Evolutionary conservation across 2,888 invertebrate species (phyloP), one percentile per base, ranked within the genome.

Genomic region (Protula sp.): DNA sequence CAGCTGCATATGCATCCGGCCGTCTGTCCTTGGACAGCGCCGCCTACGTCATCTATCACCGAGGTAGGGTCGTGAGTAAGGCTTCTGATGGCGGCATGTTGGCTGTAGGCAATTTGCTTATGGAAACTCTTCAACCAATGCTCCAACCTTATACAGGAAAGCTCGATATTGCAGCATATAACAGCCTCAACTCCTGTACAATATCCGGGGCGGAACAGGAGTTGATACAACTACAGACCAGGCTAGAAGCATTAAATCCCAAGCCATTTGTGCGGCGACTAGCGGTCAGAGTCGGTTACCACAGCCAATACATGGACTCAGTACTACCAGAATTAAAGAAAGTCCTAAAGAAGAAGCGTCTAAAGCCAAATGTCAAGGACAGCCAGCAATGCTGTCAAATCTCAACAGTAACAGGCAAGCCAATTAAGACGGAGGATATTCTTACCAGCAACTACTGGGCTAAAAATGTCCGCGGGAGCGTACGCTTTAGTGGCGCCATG

Each of bases 281-380:
- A 2, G 50, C 60, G 9, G 72, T 71, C 1, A 59, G 68, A n/a
- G 68, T 67, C 55, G 74, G 72, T 3, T 73, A 70, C 54, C 74
- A 74, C 54, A 70, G 72, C 45, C 67, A 67, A 22, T 63, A 68
- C 27, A 66, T 70, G 26, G 64, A 68, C 14, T 24, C 51, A 2
- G 66, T 69, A 26, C 58, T 63, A 5, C 52, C 59, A 3, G n/a
- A 59, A 4, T 55, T 74, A 1, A 60, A 58, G 22, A 30, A 60
- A 22, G 53, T 58, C 5, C 30, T 73, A 59, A 58, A 9, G 31
- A 70, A 9, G 26, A n/a, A n/a, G n/a, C n/a, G n/a, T 38, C 38
- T 38, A 19, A 38, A 38, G 38, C 38, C 29, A 26, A 24, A 54
- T n/a, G n/a, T n/a, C 24, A 58, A 60, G 24, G 52, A 47, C 2